Evolutionary conservation across 2,113 vertebrate species (phyloP).

Genomic region (Tychaedon coryphoeus): DNA sequence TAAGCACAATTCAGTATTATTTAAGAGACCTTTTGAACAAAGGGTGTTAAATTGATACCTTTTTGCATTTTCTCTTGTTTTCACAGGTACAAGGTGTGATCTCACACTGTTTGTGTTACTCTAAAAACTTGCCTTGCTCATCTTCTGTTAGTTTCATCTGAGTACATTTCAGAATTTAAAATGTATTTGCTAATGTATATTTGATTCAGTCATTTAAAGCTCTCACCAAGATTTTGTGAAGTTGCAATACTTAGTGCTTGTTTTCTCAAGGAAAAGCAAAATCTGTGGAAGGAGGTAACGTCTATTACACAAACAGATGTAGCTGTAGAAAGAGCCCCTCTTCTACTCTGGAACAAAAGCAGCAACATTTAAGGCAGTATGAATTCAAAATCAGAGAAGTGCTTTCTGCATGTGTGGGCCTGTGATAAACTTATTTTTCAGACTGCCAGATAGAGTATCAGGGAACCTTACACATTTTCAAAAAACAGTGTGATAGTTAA

Average conservation of each 20-base stretch:
- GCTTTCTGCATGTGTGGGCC: background rate
- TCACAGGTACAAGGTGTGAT: background rate
- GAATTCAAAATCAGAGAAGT: background rate
- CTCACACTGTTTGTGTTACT: background rate
- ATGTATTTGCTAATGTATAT: background rate
- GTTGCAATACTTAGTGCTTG: background rate
- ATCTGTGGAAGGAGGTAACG: background rate
- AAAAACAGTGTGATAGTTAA: background rate
- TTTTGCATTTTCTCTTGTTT: conserved; percentile 34
- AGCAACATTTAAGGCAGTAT: background rate
- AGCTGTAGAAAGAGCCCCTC: background rate
- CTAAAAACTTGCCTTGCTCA: background rate
- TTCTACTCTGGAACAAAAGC: background rate
- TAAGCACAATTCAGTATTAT: conserved; percentile 19
- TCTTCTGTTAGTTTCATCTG: background rate
- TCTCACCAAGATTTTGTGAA: background rate
- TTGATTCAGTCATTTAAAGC: background rate
- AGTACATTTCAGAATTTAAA: background rate
- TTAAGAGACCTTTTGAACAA: conserved; percentile 26
- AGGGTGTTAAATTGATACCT: conserved; percentile 1
- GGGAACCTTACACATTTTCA: background rate
- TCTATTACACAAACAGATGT: background rate
- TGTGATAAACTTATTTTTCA: background rate
- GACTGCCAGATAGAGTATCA: background rate
- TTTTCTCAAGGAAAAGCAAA: background rate